Conservation (phyloP, 2,888 invertebrate species). For the Drosophila nigricruria region DNA sequence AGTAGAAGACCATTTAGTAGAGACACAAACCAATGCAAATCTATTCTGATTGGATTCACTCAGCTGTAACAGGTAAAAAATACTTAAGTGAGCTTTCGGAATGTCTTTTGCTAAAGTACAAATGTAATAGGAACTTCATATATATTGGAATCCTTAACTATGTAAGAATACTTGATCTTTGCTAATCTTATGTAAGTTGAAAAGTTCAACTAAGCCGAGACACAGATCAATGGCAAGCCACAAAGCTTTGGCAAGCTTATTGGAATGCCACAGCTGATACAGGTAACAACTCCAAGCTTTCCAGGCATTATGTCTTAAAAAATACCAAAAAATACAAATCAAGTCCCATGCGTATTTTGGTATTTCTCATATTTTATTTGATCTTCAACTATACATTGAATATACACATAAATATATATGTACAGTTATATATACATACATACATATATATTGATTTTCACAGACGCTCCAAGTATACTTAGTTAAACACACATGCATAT, state of each 20-base stretch:
- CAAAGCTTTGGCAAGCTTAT: conserved; percentile 12
- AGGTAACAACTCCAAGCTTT: conserved; percentile 5
- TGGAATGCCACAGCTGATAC: conserved; percentile 29
- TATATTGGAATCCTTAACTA: neutral
- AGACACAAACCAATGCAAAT: conserved; percentile 23
- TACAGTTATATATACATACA: neutral
- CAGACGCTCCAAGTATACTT: conserved; percentile 68
- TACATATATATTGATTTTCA: conserved; percentile 55
- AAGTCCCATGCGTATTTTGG: neutral
- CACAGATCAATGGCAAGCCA: neutral
- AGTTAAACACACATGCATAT: conserved; percentile 57
- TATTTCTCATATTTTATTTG: conserved; percentile 62
- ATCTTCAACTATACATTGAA: conserved; percentile 53
- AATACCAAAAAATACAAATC: conserved; percentile 30
- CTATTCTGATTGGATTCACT: neutral
- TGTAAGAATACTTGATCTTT: conserved; percentile 9
- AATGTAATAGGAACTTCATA: neutral
- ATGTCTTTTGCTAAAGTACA: neutral
- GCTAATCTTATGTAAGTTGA: neutral
- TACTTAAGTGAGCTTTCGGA: too few relatives aligned
- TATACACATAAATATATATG: conserved; percentile 41
- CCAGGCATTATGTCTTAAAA: conserved; percentile 27
- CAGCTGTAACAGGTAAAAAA: conserved; percentile 17
- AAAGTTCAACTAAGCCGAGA: neutral
- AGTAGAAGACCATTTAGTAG: conserved; percentile 1